phyloP scores from a whole-genome alignment of 2,113 vertebrate species.

The Perognathus longimembris region DNA sequence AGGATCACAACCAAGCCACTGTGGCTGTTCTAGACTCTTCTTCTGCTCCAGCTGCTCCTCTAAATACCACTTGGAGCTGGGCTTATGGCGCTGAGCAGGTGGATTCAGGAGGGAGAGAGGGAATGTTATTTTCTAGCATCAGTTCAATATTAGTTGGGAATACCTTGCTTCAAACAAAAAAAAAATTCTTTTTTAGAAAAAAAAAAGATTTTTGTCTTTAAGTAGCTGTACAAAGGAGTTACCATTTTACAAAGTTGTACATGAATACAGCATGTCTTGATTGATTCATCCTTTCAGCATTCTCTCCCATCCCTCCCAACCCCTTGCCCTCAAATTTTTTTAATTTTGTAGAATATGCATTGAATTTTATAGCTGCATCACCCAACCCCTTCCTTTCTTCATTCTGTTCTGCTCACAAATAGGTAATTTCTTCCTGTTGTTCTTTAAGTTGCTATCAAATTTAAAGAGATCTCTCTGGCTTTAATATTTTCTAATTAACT shows the following conservation, averaged over 20 bases:
- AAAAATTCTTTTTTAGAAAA: background rate
- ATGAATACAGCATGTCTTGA: no score
- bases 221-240: no score
- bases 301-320: no score
- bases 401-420: no score
- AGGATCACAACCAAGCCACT: background rate
- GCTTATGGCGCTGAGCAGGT: slow-evolving; percentile 31
- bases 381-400: no score
- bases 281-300: no score
- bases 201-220: background rate
- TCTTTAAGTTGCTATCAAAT: slow-evolving; percentile 9
- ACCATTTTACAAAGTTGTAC: no score
- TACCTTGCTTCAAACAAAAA: background rate
- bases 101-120: background rate
- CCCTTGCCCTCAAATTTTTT: no score
- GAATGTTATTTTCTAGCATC: background rate
- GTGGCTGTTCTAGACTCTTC: background rate
- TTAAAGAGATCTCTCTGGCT: background rate
- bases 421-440: no score
- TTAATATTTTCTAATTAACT: slow-evolving; percentile 5
- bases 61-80: slow-evolving; percentile 18
- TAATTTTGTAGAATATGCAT: no score
- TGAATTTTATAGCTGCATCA: no score
- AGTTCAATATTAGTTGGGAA: background rate
- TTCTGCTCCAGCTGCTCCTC: slow-evolving; percentile 51